Percentiles rank a stretch among this genome's conserved stretches.
These are phyloP conservation scores for Clarias laeviceps DNA, from an alignment of 2,797 vertebrate species.

Conservation along the genomic window DNA sequence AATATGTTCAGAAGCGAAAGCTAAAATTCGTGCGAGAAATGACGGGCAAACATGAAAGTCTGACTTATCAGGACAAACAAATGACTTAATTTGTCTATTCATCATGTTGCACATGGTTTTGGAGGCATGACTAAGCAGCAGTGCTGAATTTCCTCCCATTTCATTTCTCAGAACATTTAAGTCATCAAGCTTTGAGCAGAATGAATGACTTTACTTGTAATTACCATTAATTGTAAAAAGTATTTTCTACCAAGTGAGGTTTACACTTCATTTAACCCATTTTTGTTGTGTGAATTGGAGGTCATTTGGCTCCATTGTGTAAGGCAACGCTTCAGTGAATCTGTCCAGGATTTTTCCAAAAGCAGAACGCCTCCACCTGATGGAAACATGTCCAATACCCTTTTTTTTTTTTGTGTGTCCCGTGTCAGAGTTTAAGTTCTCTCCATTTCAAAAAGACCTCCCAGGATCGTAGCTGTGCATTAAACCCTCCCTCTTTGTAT, in stretches of 20 bases:
- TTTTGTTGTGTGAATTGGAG: not conserved
- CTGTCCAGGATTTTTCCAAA: not conserved
- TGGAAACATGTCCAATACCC: not conserved
- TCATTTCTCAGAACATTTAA: not conserved
- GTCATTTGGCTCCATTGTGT: slow-evolving; percentile 17
- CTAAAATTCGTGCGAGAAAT: not conserved
- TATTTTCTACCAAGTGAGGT: not conserved
- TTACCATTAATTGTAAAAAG: not conserved
- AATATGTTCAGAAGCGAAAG: not conserved
- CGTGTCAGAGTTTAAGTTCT: not conserved
- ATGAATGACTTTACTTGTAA: not conserved
- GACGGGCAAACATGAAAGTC: not conserved
- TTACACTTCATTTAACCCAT: not conserved
- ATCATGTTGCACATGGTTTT: not conserved
- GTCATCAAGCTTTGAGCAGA: not conserved
- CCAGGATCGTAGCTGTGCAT: slow-evolving; percentile 48
- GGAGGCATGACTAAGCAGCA: not conserved
- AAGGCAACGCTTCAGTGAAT: slow-evolving; percentile 5
- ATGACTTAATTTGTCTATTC: not conserved
- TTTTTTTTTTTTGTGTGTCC: not conserved
- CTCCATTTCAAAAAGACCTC: slow-evolving; percentile 48
- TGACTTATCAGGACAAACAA: not conserved
- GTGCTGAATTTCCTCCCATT: not conserved
- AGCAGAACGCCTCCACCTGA: not conserved
- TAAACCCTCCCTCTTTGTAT: slow-evolving; percentile 34